Conservation (phyloP, 2,888 invertebrate species). For the Eurytoma californica region DNA sequence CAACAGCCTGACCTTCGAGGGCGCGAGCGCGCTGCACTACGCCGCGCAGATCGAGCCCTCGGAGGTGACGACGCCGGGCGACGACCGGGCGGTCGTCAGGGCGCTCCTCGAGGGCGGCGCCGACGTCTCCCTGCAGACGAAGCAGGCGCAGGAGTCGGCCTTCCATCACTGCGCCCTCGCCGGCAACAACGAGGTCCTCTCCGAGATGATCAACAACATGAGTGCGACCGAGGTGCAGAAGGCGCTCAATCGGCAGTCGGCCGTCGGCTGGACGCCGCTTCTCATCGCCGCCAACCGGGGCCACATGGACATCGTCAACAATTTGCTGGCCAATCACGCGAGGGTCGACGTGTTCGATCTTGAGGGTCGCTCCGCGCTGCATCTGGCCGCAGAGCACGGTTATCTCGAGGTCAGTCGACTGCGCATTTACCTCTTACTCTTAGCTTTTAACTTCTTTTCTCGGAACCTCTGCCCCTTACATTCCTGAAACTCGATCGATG, state of each 20-base stretch:
- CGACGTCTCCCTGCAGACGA: constrained; percentile 90
- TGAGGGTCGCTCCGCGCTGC: constrained; percentile 95
- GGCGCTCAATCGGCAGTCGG: constrained; percentile 95
- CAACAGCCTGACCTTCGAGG: constrained; percentile 92
- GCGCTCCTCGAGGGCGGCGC: constrained; percentile 93
- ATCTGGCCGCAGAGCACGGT: constrained; percentile 95
- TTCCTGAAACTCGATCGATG: not conserved
- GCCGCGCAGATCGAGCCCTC: constrained; percentile 92
- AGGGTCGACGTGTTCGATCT: constrained; percentile 99
- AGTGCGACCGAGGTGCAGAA: constrained; percentile 92
- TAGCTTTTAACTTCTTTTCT: not conserved
- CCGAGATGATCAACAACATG: constrained; percentile 95
- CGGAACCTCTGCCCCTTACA: constrained; percentile 12
- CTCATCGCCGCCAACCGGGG: constrained; percentile 97
- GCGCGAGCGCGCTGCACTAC: constrained; percentile 95
- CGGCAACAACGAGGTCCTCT: constrained; percentile 95
- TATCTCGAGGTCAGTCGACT: constrained; percentile 78
- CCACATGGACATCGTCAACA: constrained; percentile 94
- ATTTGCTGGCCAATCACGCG: constrained; percentile 93
- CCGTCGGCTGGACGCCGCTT: constrained; percentile 97
- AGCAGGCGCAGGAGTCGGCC: constrained; percentile 92
- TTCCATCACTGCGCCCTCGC: constrained; percentile 96
- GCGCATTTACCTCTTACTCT: no score
- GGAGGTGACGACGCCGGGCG: constrained; percentile 84
- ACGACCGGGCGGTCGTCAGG: constrained; percentile 91